Conservation (phyloP, 2,888 invertebrate species). For the Cosmia trapezina region DNA sequence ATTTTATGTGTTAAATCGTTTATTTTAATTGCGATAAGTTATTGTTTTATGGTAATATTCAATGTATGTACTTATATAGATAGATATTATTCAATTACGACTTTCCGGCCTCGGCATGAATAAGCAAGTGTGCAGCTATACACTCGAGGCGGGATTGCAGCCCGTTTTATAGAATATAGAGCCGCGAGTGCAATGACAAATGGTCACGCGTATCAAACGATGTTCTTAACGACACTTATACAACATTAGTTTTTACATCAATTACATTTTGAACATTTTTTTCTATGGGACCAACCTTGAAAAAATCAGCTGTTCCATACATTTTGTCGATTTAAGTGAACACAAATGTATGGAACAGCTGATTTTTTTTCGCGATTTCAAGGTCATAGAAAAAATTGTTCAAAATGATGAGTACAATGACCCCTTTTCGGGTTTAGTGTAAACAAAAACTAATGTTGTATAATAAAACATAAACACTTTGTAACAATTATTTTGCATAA, state of each 20-base stretch:
- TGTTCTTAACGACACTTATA: background rate
- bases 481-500: background rate
- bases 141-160: background rate
- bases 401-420: too few species aligned
- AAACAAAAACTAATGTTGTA: too few species aligned
- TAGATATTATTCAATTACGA: background rate
- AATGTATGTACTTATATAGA: background rate
- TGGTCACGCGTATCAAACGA: background rate
- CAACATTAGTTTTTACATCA: too few species aligned
- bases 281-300: too few species aligned
- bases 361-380: too few species aligned
- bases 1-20: constrained; percentile 30
- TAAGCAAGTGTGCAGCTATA: background rate
- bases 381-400: too few species aligned
- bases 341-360: too few species aligned
- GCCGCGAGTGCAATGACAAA: background rate
- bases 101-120: background rate
- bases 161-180: background rate
- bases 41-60: background rate
- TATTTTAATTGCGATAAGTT: constrained; percentile 16
- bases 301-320: too few species aligned
- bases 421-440: too few species aligned
- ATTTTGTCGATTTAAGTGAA: too few species aligned
- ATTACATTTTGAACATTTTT: too few species aligned
- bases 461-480: background rate